phyloP scores from a whole-genome alignment of 2,888 invertebrate genomes.

The Pyrochroa serraticornis region DNA sequence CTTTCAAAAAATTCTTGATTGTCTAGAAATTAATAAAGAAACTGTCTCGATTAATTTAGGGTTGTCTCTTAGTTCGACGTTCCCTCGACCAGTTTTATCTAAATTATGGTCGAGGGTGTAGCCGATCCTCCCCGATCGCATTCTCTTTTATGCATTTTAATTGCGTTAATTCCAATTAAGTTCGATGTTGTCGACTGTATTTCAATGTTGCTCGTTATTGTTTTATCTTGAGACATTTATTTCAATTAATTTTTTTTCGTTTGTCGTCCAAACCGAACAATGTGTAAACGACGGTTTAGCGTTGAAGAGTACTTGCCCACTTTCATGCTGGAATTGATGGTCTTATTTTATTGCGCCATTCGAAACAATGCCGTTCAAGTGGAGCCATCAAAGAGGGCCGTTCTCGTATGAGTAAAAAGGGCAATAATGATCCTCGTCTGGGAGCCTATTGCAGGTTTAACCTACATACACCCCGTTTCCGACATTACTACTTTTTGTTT shows the following conservation, averaged over 20 bases:
- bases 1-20: no score
- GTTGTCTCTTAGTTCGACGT: not conserved
- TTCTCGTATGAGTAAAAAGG: slow-evolving; percentile 21
- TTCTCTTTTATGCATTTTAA: slow-evolving; percentile 31
- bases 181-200: slow-evolving; percentile 18
- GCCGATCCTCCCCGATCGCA: slow-evolving; percentile 25
- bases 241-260: not conserved
- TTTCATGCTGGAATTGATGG: slow-evolving; percentile 39
- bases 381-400: slow-evolving; percentile 37
- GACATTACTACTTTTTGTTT: no score
- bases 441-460: slow-evolving; percentile 17
- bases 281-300: slow-evolving; percentile 24
- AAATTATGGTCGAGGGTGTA: slow-evolving; percentile 26
- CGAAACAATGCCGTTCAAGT: slow-evolving; percentile 42
- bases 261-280: slow-evolving; percentile 4
- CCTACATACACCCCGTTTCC: slow-evolving; percentile 3
- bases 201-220: slow-evolving; percentile 19
- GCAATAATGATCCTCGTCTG: slow-evolving; percentile 19
- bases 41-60: slow-evolving; percentile 2
- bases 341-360: slow-evolving; percentile 45
- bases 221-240: slow-evolving; percentile 15
- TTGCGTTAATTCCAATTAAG: slow-evolving; percentile 32
- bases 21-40: not conserved
- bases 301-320: slow-evolving; percentile 31
- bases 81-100: slow-evolving; percentile 19